phyloP scores from a whole-genome alignment of 2,797 vertebrate species.

The Liparis tanakae region DNA sequence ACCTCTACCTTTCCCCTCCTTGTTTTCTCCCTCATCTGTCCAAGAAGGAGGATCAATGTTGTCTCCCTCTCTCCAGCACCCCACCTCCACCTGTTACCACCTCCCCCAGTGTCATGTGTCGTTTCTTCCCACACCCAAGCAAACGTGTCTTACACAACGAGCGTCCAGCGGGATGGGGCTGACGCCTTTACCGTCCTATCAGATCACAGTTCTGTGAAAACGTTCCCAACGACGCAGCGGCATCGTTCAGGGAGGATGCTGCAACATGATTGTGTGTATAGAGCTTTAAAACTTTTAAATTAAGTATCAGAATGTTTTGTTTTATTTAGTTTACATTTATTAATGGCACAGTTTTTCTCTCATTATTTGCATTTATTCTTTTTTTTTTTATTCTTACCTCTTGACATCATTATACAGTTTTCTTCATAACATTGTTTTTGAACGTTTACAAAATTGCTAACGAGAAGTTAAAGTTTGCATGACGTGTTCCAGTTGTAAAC shows the following conservation, averaged over 20 bases:
- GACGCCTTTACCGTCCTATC: conserved; percentile 30
- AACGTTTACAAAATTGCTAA: too few species aligned
- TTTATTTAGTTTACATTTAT: background rate
- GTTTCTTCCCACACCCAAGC: conserved; percentile 34
- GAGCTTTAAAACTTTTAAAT: background rate
- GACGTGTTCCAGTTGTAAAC: too few species aligned
- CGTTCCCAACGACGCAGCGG: background rate
- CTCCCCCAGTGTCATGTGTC: conserved; percentile 2
- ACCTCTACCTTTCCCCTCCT: conserved; percentile 11
- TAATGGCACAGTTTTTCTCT: background rate
- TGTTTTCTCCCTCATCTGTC: conserved; percentile 14
- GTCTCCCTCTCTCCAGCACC: background rate
- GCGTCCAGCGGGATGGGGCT: conserved; percentile 36
- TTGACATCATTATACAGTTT: background rate
- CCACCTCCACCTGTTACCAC: too few species aligned
- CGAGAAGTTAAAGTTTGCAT: too few species aligned
- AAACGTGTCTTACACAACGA: conserved; percentile 33
- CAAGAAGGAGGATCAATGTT: conserved; percentile 34
- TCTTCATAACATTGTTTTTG: too few species aligned
- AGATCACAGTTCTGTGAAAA: conserved; percentile 54
- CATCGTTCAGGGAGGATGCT: background rate
- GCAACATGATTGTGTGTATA: background rate
- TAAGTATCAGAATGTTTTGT: background rate
- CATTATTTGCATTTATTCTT: background rate
- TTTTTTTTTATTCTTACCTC: background rate